phyloP scores from a whole-genome alignment of 2,797 vertebrate species.

The Scleropages formosus region DNA sequence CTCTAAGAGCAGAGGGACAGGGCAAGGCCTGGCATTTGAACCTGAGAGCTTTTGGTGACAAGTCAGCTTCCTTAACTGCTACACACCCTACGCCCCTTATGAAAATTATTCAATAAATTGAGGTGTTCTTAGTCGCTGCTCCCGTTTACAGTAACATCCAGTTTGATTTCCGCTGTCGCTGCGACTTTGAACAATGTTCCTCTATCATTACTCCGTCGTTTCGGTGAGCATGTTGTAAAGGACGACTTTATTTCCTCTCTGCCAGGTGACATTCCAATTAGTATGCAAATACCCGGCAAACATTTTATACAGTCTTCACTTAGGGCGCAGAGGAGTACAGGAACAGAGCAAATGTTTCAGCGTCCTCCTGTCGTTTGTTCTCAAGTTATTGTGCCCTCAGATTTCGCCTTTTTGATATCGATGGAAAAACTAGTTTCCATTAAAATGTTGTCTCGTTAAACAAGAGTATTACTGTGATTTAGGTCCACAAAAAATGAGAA shows the following conservation, averaged over 20 bases:
- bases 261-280: conserved; percentile 28
- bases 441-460: too few relatives aligned
- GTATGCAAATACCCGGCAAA: conserved; percentile 27
- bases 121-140: conserved; percentile 18
- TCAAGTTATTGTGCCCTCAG: too few relatives aligned
- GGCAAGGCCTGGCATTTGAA: too few relatives aligned
- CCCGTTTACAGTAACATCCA: conserved; percentile 19
- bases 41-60: neutral
- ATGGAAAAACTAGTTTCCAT: too few relatives aligned
- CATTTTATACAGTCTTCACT: conserved; percentile 7
- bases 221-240: conserved; percentile 12
- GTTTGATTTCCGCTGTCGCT: conserved; percentile 14
- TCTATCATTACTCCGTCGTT: conserved; percentile 18
- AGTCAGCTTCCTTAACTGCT: neutral
- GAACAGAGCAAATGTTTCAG: neutral
- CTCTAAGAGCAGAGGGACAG: too few relatives aligned
- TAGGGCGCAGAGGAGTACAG: conserved; percentile 7
- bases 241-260: neutral
- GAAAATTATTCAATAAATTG: conserved; percentile 15
- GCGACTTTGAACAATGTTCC: conserved; percentile 12
- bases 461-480: too few relatives aligned
- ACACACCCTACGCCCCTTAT: neutral
- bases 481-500: neutral
- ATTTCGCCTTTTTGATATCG: too few relatives aligned
- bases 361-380: too few relatives aligned